phyloP scores from a whole-genome alignment of 37 sponge, comb jelly and placozoan species.

The Lycopodina hypogea region DNA sequence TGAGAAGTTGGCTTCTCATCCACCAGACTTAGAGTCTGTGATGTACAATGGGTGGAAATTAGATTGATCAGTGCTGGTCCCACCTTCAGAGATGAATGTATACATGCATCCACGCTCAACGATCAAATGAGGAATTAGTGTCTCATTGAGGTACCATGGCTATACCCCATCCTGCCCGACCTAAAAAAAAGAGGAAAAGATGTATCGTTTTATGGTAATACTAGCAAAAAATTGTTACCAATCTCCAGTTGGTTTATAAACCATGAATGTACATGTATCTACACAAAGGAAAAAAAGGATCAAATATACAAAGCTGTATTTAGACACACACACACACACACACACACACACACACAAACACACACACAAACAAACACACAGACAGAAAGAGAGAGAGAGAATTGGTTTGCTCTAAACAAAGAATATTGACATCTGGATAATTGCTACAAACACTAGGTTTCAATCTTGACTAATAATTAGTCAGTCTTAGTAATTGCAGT shows the following conservation, averaged over 20 bases:
- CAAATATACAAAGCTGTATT: no score
- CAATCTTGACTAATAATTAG: no score
- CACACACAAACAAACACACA: no score
- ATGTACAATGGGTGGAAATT: conserved; percentile 79
- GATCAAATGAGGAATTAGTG: conserved; percentile 61
- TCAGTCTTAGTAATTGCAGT: no score
- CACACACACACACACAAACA: no score
- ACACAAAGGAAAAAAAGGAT: not conserved
- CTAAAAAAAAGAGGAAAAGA: not conserved
- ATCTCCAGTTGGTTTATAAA: not conserved
- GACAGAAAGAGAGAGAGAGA: not conserved
- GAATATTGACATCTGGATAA: no score
- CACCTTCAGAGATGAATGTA: conserved; percentile 57
- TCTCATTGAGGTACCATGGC: conserved; percentile 68
- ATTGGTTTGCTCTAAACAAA: no score
- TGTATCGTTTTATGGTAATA: not conserved
- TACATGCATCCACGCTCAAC: conserved; percentile 55
- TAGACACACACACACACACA: no score
- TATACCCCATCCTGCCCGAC: conserved; percentile 55
- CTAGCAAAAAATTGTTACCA: not conserved
- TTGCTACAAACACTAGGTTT: no score
- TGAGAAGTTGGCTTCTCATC: not conserved
- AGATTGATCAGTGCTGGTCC: conserved; percentile 9
- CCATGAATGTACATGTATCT: not conserved
- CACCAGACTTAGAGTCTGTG: conserved; percentile 47